Conservation (phyloP, 2,888 invertebrate species). For the Neuroscelio doddi region DNA sequence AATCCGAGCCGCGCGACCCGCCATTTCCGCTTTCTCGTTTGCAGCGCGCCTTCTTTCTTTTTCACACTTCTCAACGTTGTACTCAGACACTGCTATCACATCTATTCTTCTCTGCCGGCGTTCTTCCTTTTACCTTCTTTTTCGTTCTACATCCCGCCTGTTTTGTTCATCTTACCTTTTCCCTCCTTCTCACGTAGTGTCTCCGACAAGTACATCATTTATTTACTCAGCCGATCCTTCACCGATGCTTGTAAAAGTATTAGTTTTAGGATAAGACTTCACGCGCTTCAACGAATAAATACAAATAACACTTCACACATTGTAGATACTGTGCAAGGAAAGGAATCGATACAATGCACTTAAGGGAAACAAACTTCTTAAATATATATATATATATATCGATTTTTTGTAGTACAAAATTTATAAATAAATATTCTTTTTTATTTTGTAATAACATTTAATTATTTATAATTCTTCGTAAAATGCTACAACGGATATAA, state of each 20-base stretch:
- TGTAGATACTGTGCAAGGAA: no score
- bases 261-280: constrained; percentile 37
- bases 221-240: constrained; percentile 34
- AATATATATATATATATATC: no score
- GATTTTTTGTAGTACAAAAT: no score
- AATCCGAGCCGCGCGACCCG: constrained; percentile 72
- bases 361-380: no score
- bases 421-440: no score
- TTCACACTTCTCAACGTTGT: constrained; percentile 21
- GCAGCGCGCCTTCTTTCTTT: constrained; percentile 12
- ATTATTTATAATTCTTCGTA: no score
- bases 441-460: no score
- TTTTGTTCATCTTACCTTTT: background rate
- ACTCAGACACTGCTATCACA: constrained; percentile 14
- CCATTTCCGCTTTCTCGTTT: constrained; percentile 19
- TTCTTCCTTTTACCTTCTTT: constrained; percentile 11
- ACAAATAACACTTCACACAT: constrained; percentile 27
- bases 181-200: constrained; percentile 6
- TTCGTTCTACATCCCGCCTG: background rate
- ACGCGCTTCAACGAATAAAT: constrained; percentile 16
- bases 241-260: constrained; percentile 33
- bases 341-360: no score
- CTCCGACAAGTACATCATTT: constrained; percentile 34
- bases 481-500: no score
- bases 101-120: constrained; percentile 27